phyloP scores from a whole-genome alignment of 2,113 vertebrate genomes.

The Paradoxurus hermaphroditus region DNA sequence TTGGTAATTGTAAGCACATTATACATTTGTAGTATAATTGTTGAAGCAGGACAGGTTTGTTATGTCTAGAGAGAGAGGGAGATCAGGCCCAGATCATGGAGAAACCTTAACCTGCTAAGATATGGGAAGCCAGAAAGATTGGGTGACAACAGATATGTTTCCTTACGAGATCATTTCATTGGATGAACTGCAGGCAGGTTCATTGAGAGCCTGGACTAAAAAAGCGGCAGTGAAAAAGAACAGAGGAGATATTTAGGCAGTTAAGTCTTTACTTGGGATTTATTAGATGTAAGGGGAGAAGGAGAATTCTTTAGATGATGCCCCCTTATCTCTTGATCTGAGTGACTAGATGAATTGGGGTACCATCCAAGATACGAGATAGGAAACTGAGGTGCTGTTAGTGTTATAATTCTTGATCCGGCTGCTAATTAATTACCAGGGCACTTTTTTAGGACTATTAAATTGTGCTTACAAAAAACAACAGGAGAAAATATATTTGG shows the following conservation, averaged over 20 bases:
- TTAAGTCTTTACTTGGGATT: slow-evolving; percentile 31
- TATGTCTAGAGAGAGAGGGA: neutral
- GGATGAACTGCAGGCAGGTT: neutral
- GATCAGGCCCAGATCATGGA: neutral
- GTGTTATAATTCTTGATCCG: neutral
- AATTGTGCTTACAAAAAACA: neutral
- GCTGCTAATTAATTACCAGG: neutral
- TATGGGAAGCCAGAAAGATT: neutral
- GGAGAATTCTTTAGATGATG: neutral
- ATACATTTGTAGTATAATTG: neutral
- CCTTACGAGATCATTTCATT: slow-evolving; percentile 19
- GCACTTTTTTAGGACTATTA: neutral
- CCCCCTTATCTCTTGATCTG: neutral
- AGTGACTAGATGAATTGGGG: neutral
- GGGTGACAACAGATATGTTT: neutral
- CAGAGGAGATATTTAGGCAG: neutral
- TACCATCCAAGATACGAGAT: neutral
- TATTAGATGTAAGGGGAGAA: neutral
- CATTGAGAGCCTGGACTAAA: neutral
- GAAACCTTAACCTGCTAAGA: neutral
- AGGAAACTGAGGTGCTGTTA: neutral
- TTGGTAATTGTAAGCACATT: neutral
- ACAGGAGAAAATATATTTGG: neutral
- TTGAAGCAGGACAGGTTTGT: neutral
- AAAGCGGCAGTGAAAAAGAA: slow-evolving; percentile 4